A percentile compares a stretch with the other conserved stretches of the same genome.
phyloP scores from a whole-genome alignment of 2,888 invertebrate genomes.

The Trileptium ribeirensis region DNA sequence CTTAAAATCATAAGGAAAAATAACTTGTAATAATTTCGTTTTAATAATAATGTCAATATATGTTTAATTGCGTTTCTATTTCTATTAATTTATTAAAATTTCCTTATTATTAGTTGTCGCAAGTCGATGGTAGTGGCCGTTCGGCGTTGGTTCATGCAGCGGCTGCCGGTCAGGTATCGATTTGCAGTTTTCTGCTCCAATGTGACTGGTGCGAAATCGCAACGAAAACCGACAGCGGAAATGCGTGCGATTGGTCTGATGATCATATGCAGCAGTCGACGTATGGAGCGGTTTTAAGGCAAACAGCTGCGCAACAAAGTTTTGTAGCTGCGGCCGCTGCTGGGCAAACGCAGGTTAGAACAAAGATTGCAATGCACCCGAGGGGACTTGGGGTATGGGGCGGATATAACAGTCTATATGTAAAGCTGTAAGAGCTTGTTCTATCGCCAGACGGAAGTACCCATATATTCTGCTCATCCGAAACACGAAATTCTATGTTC shows the following conservation, averaged over 20 bases:
- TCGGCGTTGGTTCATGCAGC: constrained; percentile 82
- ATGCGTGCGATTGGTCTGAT: not conserved
- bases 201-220: constrained; percentile 66
- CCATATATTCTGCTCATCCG: too few relatives aligned
- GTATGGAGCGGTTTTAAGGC: constrained; percentile 2
- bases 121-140: constrained; percentile 51
- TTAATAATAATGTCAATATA: too few relatives aligned
- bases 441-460: too few relatives aligned
- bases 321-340: constrained; percentile 78
- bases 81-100: too few relatives aligned
- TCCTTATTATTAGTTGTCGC: constrained; percentile 47
- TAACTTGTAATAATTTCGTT: too few relatives aligned
- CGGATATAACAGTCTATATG: too few relatives aligned
- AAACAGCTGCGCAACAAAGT: constrained; percentile 73
- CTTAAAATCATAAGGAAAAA: too few relatives aligned
- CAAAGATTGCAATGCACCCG: too few relatives aligned
- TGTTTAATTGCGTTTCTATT: too few relatives aligned
- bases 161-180: constrained; percentile 73
- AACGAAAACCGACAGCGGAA: not conserved
- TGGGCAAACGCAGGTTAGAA: constrained; percentile 71
- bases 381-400: too few relatives aligned
- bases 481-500: too few relatives aligned
- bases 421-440: too few relatives aligned
- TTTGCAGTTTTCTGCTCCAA: constrained; percentile 77
- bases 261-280: not conserved